Evolutionary conservation across 2,888 invertebrate species (phyloP), one percentile per base, ranked within the genome.

Genomic region (Lasioglossum zephyrum): DNA sequence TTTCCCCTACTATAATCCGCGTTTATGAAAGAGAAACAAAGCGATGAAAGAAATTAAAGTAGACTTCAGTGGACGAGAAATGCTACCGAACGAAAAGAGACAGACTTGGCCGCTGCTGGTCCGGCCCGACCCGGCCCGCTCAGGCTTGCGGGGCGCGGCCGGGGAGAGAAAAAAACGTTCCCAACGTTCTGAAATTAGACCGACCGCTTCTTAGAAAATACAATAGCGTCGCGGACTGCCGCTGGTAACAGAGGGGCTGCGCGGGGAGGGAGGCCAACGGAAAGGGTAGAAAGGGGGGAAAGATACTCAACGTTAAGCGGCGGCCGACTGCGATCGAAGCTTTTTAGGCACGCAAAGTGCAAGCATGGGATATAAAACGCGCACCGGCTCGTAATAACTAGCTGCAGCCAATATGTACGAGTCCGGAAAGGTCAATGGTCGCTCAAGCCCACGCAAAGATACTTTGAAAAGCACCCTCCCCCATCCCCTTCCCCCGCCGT

Each of bases 371-470:
- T 85, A 88, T 87, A 81, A 84, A 86, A 86, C 73, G 75, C 47
- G 69, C 83, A 69, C 73, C 69, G 63, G 84, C 81, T 77, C 77
- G 84, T 78, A 84, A 88, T 79, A 86, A 88, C 88, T 78, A 81
- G 79, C 79, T 79, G 60, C 73, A 66, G 41, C 77, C 86, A 80
- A 88, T 88, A 82, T 79, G 84, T 66, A 77, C 57, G 41, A 73
- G 74, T 53, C 44, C 49, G 39, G 70, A 77, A 87, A 87, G 90
- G 85, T 90, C 82, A 88, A 88, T 86, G 85, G 82, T 87, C 87
- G 89, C 79, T 90, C 77, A 77, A 82, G 83, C 74, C 77, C 72
- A 22, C 75, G 77, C 53, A 44, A 63, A 82, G 77, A 80, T 72
- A 82, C 87, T 80, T 53, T 80, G 16, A 60, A 79, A 80, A 57